Conservation (phyloP, 2,888 invertebrate genomes). For the Pycnomerus fuliginosus region DNA sequence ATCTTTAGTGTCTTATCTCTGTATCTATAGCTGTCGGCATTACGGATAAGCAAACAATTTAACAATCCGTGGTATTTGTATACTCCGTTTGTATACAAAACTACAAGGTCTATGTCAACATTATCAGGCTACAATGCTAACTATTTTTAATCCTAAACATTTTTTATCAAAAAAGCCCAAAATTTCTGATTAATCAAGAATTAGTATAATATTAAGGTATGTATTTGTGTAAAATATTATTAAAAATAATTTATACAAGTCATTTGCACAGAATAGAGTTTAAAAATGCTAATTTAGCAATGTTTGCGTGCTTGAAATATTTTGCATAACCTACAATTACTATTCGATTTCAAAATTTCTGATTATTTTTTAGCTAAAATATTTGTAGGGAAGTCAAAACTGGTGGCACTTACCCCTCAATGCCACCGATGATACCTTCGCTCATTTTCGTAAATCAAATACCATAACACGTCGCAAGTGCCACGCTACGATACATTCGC, state of each 20-base stretch:
- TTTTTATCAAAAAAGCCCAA: too few species aligned
- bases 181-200: too few species aligned
- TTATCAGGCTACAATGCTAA: too few species aligned
- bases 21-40: background rate
- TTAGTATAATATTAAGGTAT: too few species aligned
- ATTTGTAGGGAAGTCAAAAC: too few species aligned
- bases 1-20: background rate
- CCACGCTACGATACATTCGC: constrained; percentile 19
- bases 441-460: constrained; percentile 7
- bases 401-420: constrained; percentile 24
- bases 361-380: background rate
- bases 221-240: background rate
- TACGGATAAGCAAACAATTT: background rate
- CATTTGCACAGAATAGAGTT: background rate
- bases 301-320: background rate
- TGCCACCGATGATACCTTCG: constrained; percentile 15
- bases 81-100: too few species aligned
- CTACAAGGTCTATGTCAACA: too few species aligned
- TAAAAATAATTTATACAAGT: background rate
- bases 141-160: too few species aligned
- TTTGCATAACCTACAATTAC: constrained; percentile 1
- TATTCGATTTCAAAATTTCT: background rate
- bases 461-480: constrained; percentile 17
- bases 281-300: background rate
- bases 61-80: too few species aligned